Base-by-base conservation (phyloP, 2,888 invertebrate genomes). In the Charanyca ferruginea region DNA sequence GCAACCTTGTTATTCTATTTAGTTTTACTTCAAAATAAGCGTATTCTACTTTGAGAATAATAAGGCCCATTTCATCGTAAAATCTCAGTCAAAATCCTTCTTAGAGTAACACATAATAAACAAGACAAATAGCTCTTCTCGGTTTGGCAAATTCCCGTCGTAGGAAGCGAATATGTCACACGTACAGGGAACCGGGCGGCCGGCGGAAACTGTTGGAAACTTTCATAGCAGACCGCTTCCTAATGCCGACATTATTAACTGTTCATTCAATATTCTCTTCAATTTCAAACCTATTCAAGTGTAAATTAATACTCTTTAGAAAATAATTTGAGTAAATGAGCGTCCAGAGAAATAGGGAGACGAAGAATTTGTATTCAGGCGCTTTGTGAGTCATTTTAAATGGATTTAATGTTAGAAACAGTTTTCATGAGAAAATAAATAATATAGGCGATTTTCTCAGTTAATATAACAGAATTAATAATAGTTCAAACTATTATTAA, bases 141-240 rank as follows among this genome's bases (percentile, higher is more conserved):
- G 44, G 44, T 59, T 54, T 53, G 20, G 41, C 66, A 69, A 71
- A 73, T 73, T 67, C 62, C 55, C 49, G 73, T 59, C 41, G 35
- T 75, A 73, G 87, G 80, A 83, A 83, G 70, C 67, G 55, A 75
- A 83, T 85, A 52, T 85, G 83, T 85, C 85, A 76, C 42, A 76
- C 42, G n/a, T n/a, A 71, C 54, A 60, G 57, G 63, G 49, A 49
- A 57, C 55, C 57, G 60, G 49, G 44, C 18, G 42, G 38, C 59
- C 81, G 78, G 71, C 86, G 87, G 87, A 86, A 79, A 61, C 82
- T 68, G 77, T 62, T 70, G 76, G 73, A 77, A 85, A 83, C 73
- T 82, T 84, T 73, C 74, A 76, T 58, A 55, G 49, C 55, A 25
- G 44, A 53, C 77, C 63, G 52, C 58, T 64, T 65, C 59, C 73